Evolutionary conservation across 1,140 invertebrate genomes (phyloP), one percentile per base, ranked within the genome.

Genomic region (Wiebesia pumilae): DNA sequence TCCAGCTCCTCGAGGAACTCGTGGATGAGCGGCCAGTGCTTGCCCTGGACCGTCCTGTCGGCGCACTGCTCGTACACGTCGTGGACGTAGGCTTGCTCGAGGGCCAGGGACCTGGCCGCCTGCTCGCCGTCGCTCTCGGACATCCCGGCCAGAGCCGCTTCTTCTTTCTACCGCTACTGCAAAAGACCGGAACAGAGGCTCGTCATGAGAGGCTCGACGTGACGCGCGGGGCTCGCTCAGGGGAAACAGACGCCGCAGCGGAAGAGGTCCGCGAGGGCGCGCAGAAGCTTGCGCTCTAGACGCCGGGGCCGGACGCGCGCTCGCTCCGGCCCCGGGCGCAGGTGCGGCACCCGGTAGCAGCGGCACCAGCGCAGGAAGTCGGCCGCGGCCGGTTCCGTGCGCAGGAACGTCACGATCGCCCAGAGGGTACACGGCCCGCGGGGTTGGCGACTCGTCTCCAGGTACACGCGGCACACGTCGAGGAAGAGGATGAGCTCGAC

Each of bases 41-140:
- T 96, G 87, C 96, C 95, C 79, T 93, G 93, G 83, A 94, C 95
- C 83, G 94, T 94, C 38, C 96, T 96, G 93, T 96, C 95, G 89
- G 95, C 95, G 88, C 96, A 97, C 93, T 97, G 97, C 91, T 98
- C 97, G 94, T 99, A 99, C 81, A 98, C 98, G 91, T 98, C 97
- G 93, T 98, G 97, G 33, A 99, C 98, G 93, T 99, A 98, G 82
- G 97, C 97, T 93, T 97, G 96, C 95, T 99, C 98, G 90, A 98
- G 95, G 90, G 97, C 97, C 89, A 98, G 95, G 88, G 96, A 97
- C 90, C 96, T 94, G 79, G 96, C 96, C 91, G 96, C 95, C 88
- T 95, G 93, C 91, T 97, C 96, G 89, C 94, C 94, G 88, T 93
- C 93, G 91, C 92, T 92, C 90, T 93, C 93, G 89, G 93, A 93